Percentiles rank a stretch among this genome's conserved stretches.
Conservation (phyloP, 2,888 invertebrate genomes). For the Eupelmus urozonus region DNA sequence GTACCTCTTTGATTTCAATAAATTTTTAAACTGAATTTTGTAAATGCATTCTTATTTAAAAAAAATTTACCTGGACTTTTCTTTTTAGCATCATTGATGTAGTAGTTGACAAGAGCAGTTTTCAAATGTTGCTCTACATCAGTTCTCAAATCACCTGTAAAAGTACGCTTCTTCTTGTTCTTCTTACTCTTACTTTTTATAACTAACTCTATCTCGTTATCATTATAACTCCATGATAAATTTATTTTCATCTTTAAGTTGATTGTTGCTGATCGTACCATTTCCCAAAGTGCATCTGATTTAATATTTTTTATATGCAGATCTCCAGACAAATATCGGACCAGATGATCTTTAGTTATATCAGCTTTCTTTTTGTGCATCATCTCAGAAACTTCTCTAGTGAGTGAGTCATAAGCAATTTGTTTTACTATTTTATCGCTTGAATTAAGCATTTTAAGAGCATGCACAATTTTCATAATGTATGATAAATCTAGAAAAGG, state of each 20-base stretch:
- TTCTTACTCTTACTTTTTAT: background rate
- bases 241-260: slow-evolving; percentile 35
- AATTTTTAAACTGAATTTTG: too few relatives aligned
- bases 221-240: slow-evolving; percentile 9
- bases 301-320: slow-evolving; percentile 13
- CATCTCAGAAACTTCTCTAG: slow-evolving; percentile 11
- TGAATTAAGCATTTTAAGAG: slow-evolving; percentile 40
- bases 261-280: slow-evolving; percentile 25
- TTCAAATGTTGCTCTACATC: background rate
- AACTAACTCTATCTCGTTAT: slow-evolving; percentile 7
- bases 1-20: too few relatives aligned
- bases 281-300: slow-evolving; percentile 9
- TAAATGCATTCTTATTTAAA: background rate
- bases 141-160: background rate
- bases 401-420: slow-evolving; percentile 32
- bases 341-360: background rate
- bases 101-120: background rate
- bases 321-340: slow-evolving; percentile 31
- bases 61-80: slow-evolving; percentile 12
- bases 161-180: background rate
- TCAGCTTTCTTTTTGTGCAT: background rate
- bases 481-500: slow-evolving; percentile 44
- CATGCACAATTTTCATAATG: slow-evolving; percentile 50
- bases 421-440: slow-evolving; percentile 16
- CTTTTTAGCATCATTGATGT: background rate